Conservation (phyloP, 2,797 vertebrate genomes). For the Ciconia nigra region DNA sequence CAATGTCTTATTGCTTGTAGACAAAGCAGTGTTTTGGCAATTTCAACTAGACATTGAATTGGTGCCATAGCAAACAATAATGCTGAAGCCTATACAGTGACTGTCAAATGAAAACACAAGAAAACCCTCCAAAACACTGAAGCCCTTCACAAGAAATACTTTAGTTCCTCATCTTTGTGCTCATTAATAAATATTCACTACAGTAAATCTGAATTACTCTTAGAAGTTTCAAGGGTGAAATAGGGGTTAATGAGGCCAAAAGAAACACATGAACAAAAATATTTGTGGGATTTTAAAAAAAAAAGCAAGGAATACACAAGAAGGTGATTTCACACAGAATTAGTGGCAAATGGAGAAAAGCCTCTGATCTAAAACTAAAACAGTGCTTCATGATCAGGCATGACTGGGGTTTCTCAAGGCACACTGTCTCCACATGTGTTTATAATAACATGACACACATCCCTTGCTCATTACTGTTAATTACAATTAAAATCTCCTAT, state of each 20-base stretch:
- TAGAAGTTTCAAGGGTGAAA: not conserved
- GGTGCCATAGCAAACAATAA: not conserved
- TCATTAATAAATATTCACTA: not conserved
- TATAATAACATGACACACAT: not conserved
- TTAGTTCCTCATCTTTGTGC: not conserved
- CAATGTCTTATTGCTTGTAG: not conserved
- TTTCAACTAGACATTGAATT: not conserved
- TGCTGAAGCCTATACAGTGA: not conserved
- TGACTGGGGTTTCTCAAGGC: not conserved
- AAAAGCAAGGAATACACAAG: not conserved
- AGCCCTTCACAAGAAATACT: not conserved
- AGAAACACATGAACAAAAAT: not conserved
- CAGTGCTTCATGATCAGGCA: not conserved
- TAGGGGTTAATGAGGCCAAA: not conserved
- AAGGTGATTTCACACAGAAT: not conserved
- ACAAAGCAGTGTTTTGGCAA: not conserved
- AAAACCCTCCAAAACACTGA: not conserved
- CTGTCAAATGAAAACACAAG: not conserved
- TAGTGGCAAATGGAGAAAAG: not conserved
- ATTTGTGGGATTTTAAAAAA: not conserved
- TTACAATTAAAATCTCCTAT: conserved; percentile 12
- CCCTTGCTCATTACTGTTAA: conserved; percentile 28
- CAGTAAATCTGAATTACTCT: not conserved
- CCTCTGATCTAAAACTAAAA: not conserved
- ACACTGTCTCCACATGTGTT: not conserved